These are phyloP conservation scores for Dendrolimus punctatus DNA, from an alignment of 1,140 invertebrate species.

Conservation along the genomic window DNA sequence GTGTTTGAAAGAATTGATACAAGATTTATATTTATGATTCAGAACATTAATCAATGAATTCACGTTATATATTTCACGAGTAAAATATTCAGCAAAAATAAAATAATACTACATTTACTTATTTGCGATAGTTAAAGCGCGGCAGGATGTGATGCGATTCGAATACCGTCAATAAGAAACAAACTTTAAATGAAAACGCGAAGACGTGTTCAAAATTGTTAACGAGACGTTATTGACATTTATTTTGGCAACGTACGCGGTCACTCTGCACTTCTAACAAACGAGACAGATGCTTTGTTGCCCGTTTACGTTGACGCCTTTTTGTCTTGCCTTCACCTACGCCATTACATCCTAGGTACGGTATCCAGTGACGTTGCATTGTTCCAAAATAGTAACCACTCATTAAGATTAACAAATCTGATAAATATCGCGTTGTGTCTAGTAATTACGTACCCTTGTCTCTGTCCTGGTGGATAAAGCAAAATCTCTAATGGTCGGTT, in stretches of 20 bases:
- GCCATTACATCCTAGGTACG: conserved; percentile 9
- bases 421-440: conserved; percentile 14
- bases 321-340: conserved; percentile 17
- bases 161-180: neutral
- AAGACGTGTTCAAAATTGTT: conserved; percentile 8
- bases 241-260: conserved; percentile 24
- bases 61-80: too few species aligned
- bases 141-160: too few species aligned
- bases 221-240: conserved; percentile 26
- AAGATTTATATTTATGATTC: too few species aligned
- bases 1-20: too few species aligned
- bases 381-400: conserved; percentile 26
- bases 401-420: conserved; percentile 21
- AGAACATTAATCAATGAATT: too few species aligned
- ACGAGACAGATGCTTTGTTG: conserved; percentile 23
- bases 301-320: conserved; percentile 23
- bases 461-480: too few species aligned
- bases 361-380: conserved; percentile 16
- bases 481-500: too few species aligned
- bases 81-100: too few species aligned
- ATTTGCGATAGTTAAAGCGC: too few species aligned
- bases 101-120: too few species aligned
- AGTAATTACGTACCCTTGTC: too few species aligned
- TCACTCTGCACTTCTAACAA: conserved; percentile 19
- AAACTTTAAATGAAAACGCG: conserved; percentile 1